Evolutionary conservation across 2,797 vertebrate species (phyloP).

Genomic region (Alectoris magna): DNA sequence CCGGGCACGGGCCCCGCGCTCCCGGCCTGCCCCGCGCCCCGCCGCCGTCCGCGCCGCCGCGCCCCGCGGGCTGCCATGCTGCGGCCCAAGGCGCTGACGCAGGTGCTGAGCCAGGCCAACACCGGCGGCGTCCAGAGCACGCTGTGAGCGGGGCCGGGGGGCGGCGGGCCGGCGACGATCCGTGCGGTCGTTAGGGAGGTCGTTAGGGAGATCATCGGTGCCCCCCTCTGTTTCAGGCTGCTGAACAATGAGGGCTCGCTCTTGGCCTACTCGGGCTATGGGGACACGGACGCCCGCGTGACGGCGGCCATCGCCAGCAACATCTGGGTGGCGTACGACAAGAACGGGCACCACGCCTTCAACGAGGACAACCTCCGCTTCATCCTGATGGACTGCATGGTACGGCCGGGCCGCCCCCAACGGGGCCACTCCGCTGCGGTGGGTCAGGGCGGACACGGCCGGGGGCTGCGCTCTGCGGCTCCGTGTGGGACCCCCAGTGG

Average conservation of each 20-base stretch:
- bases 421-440: no score
- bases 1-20: no score
- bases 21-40: neutral
- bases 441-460: no score
- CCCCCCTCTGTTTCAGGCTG: slow-evolving; percentile 7
- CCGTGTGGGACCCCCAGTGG: no score
- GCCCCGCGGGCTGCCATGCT: slow-evolving; percentile 80
- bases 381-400: slow-evolving; percentile 99
- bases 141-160: slow-evolving; percentile 85
- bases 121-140: slow-evolving; percentile 97
- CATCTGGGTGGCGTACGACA: slow-evolving; percentile 98
- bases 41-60: neutral
- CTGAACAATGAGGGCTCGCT: slow-evolving; percentile 97
- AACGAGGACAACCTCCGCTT: slow-evolving; percentile 98
- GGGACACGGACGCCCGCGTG: slow-evolving; percentile 95
- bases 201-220: no score
- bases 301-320: slow-evolving; percentile 98
- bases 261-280: slow-evolving; percentile 95
- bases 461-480: no score
- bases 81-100: slow-evolving; percentile 94
- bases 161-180: no score
- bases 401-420: slow-evolving; percentile 41
- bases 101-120: slow-evolving; percentile 97
- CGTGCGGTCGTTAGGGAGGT: no score
- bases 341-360: slow-evolving; percentile 96